A percentile compares a stretch with the other conserved stretches of the same genome.
Evolutionary conservation across 2,888 invertebrate species (phyloP).

Genomic region (Chrysolina haemoptera): DNA sequence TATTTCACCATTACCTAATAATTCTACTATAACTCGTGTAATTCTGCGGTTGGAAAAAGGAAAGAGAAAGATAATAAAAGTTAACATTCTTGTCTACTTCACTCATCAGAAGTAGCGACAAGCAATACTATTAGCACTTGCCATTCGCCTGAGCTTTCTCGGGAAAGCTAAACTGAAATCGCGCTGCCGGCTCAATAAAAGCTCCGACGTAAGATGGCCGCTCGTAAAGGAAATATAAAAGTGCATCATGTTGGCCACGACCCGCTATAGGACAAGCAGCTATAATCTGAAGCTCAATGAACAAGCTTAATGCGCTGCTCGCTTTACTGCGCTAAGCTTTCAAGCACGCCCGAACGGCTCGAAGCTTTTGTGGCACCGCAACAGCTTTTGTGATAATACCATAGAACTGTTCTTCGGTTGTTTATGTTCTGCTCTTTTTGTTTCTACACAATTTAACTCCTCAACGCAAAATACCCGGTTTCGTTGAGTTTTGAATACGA

Average conservation of each 20-base stretch:
- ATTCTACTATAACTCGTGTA: too few species aligned
- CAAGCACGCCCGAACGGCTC: slow-evolving; percentile 61
- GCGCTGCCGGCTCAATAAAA: slow-evolving; percentile 55
- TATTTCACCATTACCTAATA: too few species aligned
- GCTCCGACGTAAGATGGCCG: slow-evolving; percentile 64
- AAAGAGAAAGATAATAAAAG: too few species aligned
- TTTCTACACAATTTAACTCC: slow-evolving; percentile 54
- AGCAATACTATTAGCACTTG: background rate
- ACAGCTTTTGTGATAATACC: slow-evolving; percentile 66
- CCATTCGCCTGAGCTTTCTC: slow-evolving; percentile 34
- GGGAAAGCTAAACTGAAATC: slow-evolving; percentile 47
- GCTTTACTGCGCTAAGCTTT: slow-evolving; percentile 66
- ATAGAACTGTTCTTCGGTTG: slow-evolving; percentile 64
- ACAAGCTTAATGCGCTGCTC: slow-evolving; percentile 66
- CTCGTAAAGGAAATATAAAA: slow-evolving; percentile 66
- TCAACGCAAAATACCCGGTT: slow-evolving; percentile 48
- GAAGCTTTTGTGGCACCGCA: slow-evolving; percentile 63
- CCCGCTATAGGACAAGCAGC: slow-evolving; percentile 65
- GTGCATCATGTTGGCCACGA: slow-evolving; percentile 64
- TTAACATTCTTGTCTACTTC: background rate
- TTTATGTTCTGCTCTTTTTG: slow-evolving; percentile 61
- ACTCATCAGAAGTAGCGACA: background rate
- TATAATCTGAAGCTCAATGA: slow-evolving; percentile 67
- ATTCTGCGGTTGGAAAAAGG: too few species aligned
- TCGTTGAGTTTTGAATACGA: slow-evolving; percentile 36